Conservation (phyloP, 2,888 invertebrate species). For the Tinea semifulvella region DNA sequence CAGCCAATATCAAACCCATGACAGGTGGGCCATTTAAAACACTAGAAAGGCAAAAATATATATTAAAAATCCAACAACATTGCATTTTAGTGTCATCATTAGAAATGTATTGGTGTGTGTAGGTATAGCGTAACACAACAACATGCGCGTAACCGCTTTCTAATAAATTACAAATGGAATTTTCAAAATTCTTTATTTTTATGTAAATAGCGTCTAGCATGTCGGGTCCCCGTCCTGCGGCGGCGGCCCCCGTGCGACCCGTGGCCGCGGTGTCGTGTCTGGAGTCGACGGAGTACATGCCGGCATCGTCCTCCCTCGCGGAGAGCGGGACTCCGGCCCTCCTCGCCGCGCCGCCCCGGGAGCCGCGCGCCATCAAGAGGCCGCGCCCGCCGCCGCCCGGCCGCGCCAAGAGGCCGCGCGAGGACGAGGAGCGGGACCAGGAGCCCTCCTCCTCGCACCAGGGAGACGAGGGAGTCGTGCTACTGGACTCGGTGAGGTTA, state of each 20-base stretch:
- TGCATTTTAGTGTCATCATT: neutral
- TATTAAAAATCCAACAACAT: too few relatives aligned
- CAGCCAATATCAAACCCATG: constrained; percentile 95
- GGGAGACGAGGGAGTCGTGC: constrained; percentile 81
- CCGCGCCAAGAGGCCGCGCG: constrained; percentile 60
- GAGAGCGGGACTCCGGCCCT: constrained; percentile 27
- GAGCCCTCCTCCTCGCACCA: constrained; percentile 89
- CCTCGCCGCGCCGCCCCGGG: constrained; percentile 69
- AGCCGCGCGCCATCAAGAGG: constrained; percentile 49
- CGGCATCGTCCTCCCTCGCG: constrained; percentile 79
- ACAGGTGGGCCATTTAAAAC: constrained; percentile 78
- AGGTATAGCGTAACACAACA: too few relatives aligned
- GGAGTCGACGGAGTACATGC: constrained; percentile 82
- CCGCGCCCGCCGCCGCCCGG: constrained; percentile 39
- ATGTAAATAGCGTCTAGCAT: too few relatives aligned
- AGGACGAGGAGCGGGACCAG: constrained; percentile 80
- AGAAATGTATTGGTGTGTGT: too few relatives aligned
- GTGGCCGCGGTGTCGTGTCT: constrained; percentile 81
- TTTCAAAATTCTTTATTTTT: too few relatives aligned
- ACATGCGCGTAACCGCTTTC: too few relatives aligned
- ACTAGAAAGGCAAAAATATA: too few relatives aligned
- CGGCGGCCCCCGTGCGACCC: constrained; percentile 93
- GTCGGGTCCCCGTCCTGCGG: too few relatives aligned
- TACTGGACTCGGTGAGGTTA: constrained; percentile 84
- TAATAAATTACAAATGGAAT: too few relatives aligned